Evolutionary conservation across 2,113 vertebrate species (phyloP).

Genomic region (Vombatus ursinus): DNA sequence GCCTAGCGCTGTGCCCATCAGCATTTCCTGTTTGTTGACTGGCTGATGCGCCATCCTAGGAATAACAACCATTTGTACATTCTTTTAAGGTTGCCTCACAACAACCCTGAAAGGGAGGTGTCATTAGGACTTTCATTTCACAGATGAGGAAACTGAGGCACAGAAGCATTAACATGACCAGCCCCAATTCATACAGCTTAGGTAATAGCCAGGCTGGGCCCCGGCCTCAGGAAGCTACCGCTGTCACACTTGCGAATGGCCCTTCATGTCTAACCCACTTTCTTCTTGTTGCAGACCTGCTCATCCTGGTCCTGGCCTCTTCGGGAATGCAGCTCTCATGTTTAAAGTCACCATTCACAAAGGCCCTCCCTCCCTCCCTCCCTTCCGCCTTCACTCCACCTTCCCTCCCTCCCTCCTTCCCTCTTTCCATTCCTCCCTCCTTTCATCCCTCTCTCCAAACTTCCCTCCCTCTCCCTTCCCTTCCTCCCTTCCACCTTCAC

Average conservation of each 20-base stretch:
- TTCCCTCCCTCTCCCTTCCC: neutral
- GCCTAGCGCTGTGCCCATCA: neutral
- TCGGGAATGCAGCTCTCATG: neutral
- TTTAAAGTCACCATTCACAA: too few relatives aligned
- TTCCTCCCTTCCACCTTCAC: too few relatives aligned
- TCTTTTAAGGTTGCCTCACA: too few relatives aligned
- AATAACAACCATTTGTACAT: neutral
- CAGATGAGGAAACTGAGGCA: neutral
- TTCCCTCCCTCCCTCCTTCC: too few relatives aligned
- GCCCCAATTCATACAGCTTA: neutral
- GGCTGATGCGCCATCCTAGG: neutral
- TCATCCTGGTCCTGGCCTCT: neutral
- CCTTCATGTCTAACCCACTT: neutral
- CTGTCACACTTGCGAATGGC: neutral
- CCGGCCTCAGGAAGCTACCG: neutral
- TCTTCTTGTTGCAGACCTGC: neutral
- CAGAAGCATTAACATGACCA: neutral
- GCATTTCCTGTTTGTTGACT: neutral
- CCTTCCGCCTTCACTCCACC: too few relatives aligned
- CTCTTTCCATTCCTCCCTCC: too few relatives aligned
- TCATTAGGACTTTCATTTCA: neutral
- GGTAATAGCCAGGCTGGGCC: neutral
- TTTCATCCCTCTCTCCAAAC: neutral
- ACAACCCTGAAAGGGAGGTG: neutral
- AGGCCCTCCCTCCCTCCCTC: neutral